These are phyloP conservation scores for Enteromius fasciolatus DNA, from an alignment of 2,797 vertebrate species.

Conservation along the genomic window DNA sequence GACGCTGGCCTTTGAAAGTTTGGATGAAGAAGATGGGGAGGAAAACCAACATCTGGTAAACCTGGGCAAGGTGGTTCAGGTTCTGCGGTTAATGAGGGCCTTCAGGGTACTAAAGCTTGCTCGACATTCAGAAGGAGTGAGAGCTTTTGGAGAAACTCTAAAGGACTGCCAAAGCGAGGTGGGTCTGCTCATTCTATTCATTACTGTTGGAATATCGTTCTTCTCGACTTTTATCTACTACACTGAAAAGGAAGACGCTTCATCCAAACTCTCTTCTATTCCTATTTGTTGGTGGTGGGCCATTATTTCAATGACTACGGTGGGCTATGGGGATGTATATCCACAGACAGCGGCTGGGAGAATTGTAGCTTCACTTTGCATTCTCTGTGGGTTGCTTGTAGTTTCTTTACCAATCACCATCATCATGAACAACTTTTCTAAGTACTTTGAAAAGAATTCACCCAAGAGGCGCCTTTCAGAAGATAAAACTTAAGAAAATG, in stretches of 20 bases:
- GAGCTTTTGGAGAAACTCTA: conserved; percentile 91
- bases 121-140: conserved; percentile 90
- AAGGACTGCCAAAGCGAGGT: conserved; percentile 96
- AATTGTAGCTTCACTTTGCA: conserved; percentile 90
- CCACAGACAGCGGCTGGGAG: conserved; percentile 89
- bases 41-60: conserved; percentile 83
- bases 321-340: conserved; percentile 95
- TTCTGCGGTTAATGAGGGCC: conserved; percentile 92
- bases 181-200: conserved; percentile 92
- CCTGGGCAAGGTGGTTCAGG: conserved; percentile 94
- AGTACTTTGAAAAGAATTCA: conserved; percentile 96
- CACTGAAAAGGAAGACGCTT: conserved; percentile 88
- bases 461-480: conserved; percentile 57
- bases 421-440: conserved; percentile 99
- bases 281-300: conserved; percentile 99
- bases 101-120: conserved; percentile 96
- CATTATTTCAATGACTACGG: conserved; percentile 97
- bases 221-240: conserved; percentile 96
- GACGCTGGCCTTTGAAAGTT: conserved; percentile 88
- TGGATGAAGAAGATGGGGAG: conserved; percentile 88
- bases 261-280: conserved; percentile 88
- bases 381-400: conserved; percentile 93
- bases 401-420: conserved; percentile 95
- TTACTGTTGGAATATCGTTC: conserved; percentile 95
- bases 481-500: not conserved